phyloP scores from a whole-genome alignment of 2,113 vertebrate species.

The Fulica atra region DNA sequence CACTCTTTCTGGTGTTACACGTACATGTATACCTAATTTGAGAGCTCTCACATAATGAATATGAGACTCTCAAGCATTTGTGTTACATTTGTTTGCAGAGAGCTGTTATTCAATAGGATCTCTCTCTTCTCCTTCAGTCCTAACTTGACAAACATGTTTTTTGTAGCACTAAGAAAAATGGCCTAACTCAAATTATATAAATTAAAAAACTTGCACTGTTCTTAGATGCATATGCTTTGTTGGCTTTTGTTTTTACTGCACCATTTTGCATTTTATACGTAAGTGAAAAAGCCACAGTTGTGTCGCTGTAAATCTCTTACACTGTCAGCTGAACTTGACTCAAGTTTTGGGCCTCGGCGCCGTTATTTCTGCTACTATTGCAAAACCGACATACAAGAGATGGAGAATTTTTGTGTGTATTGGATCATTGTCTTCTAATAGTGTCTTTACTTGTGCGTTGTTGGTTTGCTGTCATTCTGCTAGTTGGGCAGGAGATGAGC shows the following conservation, averaged over 20 bases:
- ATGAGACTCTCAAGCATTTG: not conserved
- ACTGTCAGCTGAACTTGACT: constrained; percentile 30
- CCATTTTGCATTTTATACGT: constrained; percentile 53
- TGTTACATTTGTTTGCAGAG: not conserved
- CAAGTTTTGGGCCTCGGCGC: not conserved
- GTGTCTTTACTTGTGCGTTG: not conserved
- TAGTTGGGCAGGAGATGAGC: not conserved
- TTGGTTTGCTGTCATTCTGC: not conserved
- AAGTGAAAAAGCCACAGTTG: constrained; percentile 21
- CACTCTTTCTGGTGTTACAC: not conserved
- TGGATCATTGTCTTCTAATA: not conserved
- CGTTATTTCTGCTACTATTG: constrained; percentile 1
- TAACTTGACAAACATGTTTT: constrained; percentile 45
- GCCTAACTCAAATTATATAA: constrained; percentile 18
- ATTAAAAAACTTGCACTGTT: not conserved
- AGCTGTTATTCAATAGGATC: not conserved
- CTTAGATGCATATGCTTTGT: constrained; percentile 38
- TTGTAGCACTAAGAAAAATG: constrained; percentile 48
- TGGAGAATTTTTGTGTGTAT: not conserved
- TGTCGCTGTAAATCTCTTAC: constrained; percentile 22
- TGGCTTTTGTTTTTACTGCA: constrained; percentile 49
- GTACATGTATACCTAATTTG: rapidly evolving
- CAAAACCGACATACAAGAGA: not conserved
- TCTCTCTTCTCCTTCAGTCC: not conserved
- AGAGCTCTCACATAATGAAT: not conserved